These are phyloP conservation scores for Dreissena rostriformis DNA, from an alignment of 1,140 invertebrate species.

Conservation along the genomic window DNA sequence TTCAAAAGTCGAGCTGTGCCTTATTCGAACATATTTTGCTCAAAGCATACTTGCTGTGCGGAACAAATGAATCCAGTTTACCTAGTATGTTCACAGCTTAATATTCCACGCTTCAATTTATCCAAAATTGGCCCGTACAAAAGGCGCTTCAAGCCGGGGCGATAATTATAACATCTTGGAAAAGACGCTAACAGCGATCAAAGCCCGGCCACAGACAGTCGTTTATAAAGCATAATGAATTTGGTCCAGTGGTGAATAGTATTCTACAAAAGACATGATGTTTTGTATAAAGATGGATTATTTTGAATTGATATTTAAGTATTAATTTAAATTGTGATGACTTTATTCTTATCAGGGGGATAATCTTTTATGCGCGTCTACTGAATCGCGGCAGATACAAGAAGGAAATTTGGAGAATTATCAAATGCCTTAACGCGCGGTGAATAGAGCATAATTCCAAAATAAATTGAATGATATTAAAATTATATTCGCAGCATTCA, in stretches of 20 bases:
- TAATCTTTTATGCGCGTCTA: neutral
- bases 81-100: neutral
- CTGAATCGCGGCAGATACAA: neutral
- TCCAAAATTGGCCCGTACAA: neutral
- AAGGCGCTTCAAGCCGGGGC: neutral
- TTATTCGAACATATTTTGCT: no score
- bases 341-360: neutral
- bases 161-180: neutral
- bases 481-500: neutral
- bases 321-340: conserved; percentile 8
- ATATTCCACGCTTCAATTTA: conserved; percentile 3
- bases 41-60: neutral
- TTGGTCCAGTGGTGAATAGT: neutral
- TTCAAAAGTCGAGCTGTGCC: no score
- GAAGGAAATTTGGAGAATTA: neutral
- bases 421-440: neutral
- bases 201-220: neutral
- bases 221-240: neutral
- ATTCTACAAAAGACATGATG: neutral
- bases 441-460: conserved; percentile 1
- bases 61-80: neutral
- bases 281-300: conserved; percentile 4
- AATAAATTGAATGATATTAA: conserved; percentile 13
- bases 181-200: neutral
- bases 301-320: conserved; percentile 3